phyloP scores from a whole-genome alignment of 2,888 invertebrate genomes.

The Epinotia brunnichana region DNA sequence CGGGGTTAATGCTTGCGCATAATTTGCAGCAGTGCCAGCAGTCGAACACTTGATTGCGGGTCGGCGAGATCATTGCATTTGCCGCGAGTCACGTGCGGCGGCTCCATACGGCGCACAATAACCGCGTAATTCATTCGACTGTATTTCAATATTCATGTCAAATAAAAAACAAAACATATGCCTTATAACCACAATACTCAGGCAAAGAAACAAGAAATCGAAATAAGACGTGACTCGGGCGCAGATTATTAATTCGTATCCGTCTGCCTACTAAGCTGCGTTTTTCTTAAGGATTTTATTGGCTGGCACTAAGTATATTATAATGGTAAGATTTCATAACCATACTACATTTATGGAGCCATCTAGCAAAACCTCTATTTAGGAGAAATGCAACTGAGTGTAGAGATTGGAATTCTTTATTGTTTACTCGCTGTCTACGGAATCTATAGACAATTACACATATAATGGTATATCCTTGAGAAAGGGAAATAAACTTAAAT shows the following conservation, averaged over 20 bases:
- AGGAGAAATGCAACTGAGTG: too few relatives aligned
- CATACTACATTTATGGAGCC: too few relatives aligned
- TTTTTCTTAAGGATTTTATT: not conserved
- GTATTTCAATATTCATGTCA: constrained; percentile 30
- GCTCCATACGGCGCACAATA: constrained; percentile 34
- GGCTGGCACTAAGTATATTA: not conserved
- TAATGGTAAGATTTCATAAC: too few relatives aligned
- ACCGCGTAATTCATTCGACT: constrained; percentile 42
- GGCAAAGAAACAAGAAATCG: constrained; percentile 21
- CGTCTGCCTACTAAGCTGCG: not conserved
- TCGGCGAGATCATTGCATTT: constrained; percentile 34
- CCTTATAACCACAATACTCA: constrained; percentile 16
- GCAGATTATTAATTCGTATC: not conserved
- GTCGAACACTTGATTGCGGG: constrained; percentile 36
- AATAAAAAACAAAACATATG: constrained; percentile 38
- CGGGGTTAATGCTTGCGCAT: constrained; percentile 35
- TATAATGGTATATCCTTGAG: not conserved
- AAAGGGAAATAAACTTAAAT: not conserved
- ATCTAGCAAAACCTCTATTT: too few relatives aligned
- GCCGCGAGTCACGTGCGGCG: constrained; percentile 42
- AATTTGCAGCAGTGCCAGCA: constrained; percentile 27
- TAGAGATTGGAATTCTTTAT: too few relatives aligned
- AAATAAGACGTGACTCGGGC: constrained; percentile 4
- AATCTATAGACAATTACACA: not conserved
- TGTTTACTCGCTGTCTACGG: too few relatives aligned